Conservation (phyloP, 2,113 vertebrate species). For the Dinomys branickii region DNA sequence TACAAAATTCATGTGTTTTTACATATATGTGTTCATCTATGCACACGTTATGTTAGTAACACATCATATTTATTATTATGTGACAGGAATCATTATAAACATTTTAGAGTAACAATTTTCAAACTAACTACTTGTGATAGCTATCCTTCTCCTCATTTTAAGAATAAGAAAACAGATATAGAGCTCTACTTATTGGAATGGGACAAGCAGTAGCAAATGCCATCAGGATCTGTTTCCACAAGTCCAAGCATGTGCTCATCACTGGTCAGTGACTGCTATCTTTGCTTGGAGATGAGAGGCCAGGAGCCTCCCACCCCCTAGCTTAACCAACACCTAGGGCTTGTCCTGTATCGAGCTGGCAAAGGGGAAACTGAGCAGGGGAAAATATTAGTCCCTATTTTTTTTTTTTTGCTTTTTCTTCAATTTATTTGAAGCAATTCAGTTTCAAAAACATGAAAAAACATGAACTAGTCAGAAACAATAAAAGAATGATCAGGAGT, state of each 20-base stretch:
- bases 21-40: background rate
- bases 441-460: constrained; percentile 84
- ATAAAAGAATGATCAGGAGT: constrained; percentile 76
- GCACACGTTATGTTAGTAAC: background rate
- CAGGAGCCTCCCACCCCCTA: background rate
- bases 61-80: background rate
- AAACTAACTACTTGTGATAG: background rate
- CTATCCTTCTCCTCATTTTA: background rate
- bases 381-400: background rate
- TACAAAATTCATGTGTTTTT: background rate
- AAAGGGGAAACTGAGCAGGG: background rate
- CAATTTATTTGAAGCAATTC: constrained; percentile 87
- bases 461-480: constrained; percentile 79
- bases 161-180: background rate
- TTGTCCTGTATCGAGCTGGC: background rate
- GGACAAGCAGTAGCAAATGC: background rate
- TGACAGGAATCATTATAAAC: constrained; percentile 15
- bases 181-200: background rate
- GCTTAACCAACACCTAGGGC: background rate
- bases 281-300: background rate
- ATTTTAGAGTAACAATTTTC: constrained; percentile 17
- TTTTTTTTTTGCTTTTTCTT: constrained; percentile 28
- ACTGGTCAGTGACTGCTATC: background rate
- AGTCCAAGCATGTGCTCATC: background rate
- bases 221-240: background rate